These are phyloP conservation scores for Diabrotica balteata DNA, from an alignment of 2,888 invertebrate genomes.

Conservation along the genomic window DNA sequence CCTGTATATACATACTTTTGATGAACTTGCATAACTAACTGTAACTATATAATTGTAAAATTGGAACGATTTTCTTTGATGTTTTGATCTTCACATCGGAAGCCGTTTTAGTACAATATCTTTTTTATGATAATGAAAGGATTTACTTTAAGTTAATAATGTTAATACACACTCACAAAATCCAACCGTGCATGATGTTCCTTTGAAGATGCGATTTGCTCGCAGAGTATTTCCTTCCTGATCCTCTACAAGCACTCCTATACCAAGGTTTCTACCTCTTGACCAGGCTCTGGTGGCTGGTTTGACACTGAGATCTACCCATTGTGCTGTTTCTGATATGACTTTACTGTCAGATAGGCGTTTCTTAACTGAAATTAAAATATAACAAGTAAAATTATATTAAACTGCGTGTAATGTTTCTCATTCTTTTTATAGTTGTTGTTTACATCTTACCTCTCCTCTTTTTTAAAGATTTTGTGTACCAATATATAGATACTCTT, in stretches of 20 bases:
- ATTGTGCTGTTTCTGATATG: slow-evolving; percentile 55
- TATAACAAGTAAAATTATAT: neutral
- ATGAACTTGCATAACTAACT: too few species aligned
- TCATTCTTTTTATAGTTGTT: too few species aligned
- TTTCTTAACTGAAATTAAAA: slow-evolving; percentile 56
- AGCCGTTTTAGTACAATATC: too few species aligned
- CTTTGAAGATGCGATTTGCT: slow-evolving; percentile 63
- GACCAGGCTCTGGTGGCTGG: slow-evolving; percentile 60
- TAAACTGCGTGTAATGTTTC: neutral
- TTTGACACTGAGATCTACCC: slow-evolving; percentile 63
- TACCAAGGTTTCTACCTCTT: slow-evolving; percentile 57
- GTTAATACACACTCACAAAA: slow-evolving; percentile 59
- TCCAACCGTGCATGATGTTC: slow-evolving; percentile 62
- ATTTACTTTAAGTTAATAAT: slow-evolving; percentile 19
- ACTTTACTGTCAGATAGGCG: slow-evolving; percentile 63
- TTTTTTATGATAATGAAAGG: too few species aligned
- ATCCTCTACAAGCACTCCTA: slow-evolving; percentile 68
- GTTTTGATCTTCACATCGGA: too few species aligned
- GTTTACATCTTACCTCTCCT: slow-evolving; percentile 61
- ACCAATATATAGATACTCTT: slow-evolving; percentile 67
- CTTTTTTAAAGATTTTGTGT: slow-evolving; percentile 65
- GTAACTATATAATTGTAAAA: too few species aligned
- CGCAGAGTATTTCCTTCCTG: slow-evolving; percentile 64
- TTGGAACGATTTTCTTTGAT: too few species aligned
- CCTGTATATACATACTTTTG: too few species aligned